These are phyloP conservation scores for Crocuta crocuta DNA, from an alignment of 2,113 vertebrate species.

Conservation along the genomic window DNA sequence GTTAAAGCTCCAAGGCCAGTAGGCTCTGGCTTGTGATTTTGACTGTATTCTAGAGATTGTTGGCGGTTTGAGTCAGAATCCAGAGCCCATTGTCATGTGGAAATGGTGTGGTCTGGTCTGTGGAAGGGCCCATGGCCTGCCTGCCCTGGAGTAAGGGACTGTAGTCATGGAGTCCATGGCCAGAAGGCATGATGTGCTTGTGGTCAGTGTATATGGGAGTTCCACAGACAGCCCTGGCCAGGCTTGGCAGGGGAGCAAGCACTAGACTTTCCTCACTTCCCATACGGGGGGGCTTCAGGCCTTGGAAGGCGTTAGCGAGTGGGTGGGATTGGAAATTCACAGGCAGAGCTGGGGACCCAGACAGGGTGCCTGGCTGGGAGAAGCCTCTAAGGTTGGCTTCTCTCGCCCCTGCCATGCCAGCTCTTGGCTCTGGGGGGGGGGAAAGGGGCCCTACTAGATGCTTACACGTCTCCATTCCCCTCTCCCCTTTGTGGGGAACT, in stretches of 20 bases:
- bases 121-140: not conserved
- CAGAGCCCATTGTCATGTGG: not conserved
- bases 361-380: not conserved
- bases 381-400: not conserved
- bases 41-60: not conserved
- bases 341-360: not conserved
- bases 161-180: not conserved
- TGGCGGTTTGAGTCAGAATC: not conserved
- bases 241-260: not conserved
- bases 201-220: not conserved
- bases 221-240: not conserved
- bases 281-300: fast-evolving
- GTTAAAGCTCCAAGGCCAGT: not conserved
- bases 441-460: not conserved
- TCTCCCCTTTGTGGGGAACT: not conserved
- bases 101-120: not conserved
- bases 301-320: too few species aligned
- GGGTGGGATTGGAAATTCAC: not conserved
- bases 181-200: not conserved
- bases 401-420: not conserved
- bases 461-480: not conserved
- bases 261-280: not conserved
- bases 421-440: not conserved
- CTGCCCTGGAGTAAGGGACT: not conserved
- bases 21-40: not conserved